Conservation (phyloP, 2,888 invertebrate species). For the Margaritifera margaritifera region DNA sequence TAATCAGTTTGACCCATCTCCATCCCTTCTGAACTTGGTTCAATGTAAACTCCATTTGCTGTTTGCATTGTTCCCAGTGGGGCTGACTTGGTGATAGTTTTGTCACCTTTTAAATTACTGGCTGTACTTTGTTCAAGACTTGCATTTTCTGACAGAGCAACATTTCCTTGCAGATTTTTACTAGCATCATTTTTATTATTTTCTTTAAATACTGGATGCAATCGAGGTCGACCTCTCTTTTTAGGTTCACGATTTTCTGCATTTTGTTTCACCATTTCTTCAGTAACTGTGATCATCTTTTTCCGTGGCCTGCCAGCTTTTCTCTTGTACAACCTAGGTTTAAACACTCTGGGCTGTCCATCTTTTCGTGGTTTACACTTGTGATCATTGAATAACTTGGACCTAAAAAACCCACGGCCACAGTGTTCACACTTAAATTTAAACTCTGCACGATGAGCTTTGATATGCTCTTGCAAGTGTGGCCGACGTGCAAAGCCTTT, state of each 20-base stretch:
- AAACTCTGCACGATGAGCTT: slow-evolving; percentile 66
- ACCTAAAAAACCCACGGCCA: slow-evolving; percentile 64
- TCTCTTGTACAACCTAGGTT: slow-evolving; percentile 47
- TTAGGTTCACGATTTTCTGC: neutral
- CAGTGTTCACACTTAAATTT: slow-evolving; percentile 64
- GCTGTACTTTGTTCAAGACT: neutral
- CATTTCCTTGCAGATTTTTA: neutral
- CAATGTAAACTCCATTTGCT: too few species aligned
- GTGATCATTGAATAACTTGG: slow-evolving; percentile 65
- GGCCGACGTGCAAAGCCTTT: slow-evolving; percentile 70
- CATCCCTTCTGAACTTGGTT: too few species aligned
- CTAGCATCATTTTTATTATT: slow-evolving; percentile 2
- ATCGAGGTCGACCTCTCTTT: neutral
- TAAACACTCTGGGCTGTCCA: slow-evolving; percentile 49
- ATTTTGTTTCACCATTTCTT: too few species aligned
- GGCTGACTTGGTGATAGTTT: too few species aligned
- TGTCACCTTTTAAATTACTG: too few species aligned
- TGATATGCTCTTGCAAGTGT: slow-evolving; percentile 70
- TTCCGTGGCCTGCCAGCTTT: slow-evolving; percentile 64
- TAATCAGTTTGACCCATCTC: too few species aligned
- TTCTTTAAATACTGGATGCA: neutral
- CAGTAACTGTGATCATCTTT: slow-evolving; percentile 23
- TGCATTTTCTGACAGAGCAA: neutral
- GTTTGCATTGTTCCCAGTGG: too few species aligned
- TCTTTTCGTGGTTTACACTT: slow-evolving; percentile 57